These are phyloP conservation scores for Apus apus DNA, from an alignment of 2,113 vertebrate species.

Conservation along the genomic window DNA sequence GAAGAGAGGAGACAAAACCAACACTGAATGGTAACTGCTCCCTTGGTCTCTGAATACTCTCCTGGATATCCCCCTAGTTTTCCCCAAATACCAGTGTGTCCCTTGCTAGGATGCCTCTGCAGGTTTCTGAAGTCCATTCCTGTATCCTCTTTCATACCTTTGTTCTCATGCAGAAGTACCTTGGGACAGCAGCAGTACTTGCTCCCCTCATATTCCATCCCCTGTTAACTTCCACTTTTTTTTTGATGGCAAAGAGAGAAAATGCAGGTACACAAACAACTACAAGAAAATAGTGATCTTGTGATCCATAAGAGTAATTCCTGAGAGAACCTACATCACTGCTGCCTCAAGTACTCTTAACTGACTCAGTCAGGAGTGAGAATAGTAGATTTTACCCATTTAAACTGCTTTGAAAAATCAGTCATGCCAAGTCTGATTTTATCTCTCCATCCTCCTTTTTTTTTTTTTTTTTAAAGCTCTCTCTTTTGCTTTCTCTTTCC, in stretches of 20 bases:
- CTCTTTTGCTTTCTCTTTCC: not conserved
- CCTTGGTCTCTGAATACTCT: not conserved
- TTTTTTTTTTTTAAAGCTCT: not conserved
- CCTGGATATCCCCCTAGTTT: not conserved
- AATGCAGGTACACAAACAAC: not conserved
- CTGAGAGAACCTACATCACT: not conserved
- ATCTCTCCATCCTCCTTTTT: not conserved
- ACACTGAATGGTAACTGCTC: not conserved
- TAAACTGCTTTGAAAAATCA: not conserved
- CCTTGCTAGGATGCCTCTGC: not conserved
- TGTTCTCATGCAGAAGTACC: not conserved
- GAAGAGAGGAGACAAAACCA: not conserved
- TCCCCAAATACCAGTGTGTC: no score
- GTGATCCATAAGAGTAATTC: not conserved
- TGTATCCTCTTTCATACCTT: not conserved
- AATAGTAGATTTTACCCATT: not conserved
- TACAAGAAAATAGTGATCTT: not conserved
- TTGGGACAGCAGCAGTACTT: not conserved
- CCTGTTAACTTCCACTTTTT: not conserved
- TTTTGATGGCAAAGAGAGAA: not conserved
- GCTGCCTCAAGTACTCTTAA: not conserved
- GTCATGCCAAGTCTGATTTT: not conserved
- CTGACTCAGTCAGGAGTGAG: accelerated
- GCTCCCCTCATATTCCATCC: not conserved
- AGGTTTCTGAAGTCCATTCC: not conserved